A percentile compares a stretch with the other conserved stretches of the same genome.
These are phyloP conservation scores for Cranoglanis bouderius DNA, from an alignment of 2,113 vertebrate genomes.

Conservation along the genomic window DNA sequence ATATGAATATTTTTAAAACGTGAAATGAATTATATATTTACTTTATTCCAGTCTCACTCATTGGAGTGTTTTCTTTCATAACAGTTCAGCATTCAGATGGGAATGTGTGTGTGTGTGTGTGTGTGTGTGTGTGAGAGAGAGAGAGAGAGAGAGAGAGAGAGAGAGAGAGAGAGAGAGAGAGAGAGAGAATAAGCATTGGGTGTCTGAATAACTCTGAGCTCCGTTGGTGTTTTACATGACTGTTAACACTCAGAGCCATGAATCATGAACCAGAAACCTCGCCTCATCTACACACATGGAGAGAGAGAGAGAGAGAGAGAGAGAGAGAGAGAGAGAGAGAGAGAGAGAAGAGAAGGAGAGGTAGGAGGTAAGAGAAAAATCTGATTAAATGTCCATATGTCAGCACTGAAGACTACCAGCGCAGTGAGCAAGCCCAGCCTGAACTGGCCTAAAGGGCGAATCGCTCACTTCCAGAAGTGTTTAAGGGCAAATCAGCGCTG, in stretches of 20 bases:
- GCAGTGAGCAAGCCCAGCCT: slow-evolving; percentile 38
- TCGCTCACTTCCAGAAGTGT: slow-evolving; percentile 69
- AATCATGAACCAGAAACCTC: slow-evolving; percentile 45
- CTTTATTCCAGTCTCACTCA: slow-evolving; percentile 12
- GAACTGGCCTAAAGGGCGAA: slow-evolving; percentile 56
- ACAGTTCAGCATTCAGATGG: slow-evolving; percentile 4
- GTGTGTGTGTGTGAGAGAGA: neutral
- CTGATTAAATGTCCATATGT: slow-evolving; percentile 67
- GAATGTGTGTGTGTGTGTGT: neutral
- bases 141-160: neutral
- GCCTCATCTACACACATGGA: slow-evolving; percentile 34
- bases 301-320: neutral
- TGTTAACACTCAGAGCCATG: slow-evolving; percentile 59
- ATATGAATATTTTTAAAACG: neutral
- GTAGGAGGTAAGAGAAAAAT: slow-evolving; percentile 34
- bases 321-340: slow-evolving; percentile 14
- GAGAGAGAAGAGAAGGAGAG: neutral
- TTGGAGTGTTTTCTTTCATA: slow-evolving; percentile 33
- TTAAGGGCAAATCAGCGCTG: slow-evolving; percentile 65
- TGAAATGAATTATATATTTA: slow-evolving; percentile 4
- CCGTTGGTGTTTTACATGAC: slow-evolving; percentile 57
- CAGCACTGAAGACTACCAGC: slow-evolving; percentile 59
- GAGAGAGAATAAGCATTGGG: slow-evolving; percentile 16
- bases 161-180: slow-evolving; percentile 19
- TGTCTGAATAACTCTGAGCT: slow-evolving; percentile 42